Conservation (phyloP, 2,113 vertebrate genomes). For the Alosa alosa region DNA sequence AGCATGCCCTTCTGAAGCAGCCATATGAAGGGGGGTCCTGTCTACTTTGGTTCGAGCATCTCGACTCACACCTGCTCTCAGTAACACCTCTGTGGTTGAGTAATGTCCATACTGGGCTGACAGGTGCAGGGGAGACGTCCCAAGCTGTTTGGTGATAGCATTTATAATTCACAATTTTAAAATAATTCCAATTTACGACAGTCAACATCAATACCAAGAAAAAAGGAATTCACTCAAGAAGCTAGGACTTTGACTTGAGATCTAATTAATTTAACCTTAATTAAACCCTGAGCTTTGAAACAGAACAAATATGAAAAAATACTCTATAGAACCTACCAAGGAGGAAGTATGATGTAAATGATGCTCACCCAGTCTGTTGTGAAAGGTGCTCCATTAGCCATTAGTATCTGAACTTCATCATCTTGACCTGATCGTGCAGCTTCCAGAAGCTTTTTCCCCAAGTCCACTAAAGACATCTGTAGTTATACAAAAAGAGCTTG, state of each 20-base stretch:
- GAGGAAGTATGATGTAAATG: too few relatives aligned
- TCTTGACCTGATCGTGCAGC: constrained; percentile 85
- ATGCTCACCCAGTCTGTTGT: constrained; percentile 85
- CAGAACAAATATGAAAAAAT: background rate
- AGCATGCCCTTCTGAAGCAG: constrained; percentile 83
- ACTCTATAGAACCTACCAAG: too few relatives aligned
- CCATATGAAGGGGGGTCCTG: constrained; percentile 83
- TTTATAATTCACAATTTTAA: background rate
- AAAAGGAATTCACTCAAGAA: background rate
- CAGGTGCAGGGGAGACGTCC: constrained; percentile 86
- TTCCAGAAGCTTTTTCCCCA: constrained; percentile 84
- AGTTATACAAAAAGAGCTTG: constrained; percentile 33
- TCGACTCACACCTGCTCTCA: constrained; percentile 83
- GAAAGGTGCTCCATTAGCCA: constrained; percentile 89
- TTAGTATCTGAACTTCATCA: constrained; percentile 87
- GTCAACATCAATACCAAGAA: background rate
- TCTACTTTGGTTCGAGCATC: constrained; percentile 89
- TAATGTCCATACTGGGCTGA: constrained; percentile 85
- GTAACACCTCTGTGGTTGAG: constrained; percentile 83
- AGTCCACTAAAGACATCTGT: constrained; percentile 59
- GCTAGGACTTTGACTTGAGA: background rate
- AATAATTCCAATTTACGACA: background rate
- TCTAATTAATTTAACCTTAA: background rate
- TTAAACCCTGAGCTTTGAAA: background rate
- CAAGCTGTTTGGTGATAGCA: constrained; percentile 64